These are phyloP conservation scores for Apogon talboti DNA, from an alignment of 2,797 vertebrate genomes.

Conservation along the genomic window DNA sequence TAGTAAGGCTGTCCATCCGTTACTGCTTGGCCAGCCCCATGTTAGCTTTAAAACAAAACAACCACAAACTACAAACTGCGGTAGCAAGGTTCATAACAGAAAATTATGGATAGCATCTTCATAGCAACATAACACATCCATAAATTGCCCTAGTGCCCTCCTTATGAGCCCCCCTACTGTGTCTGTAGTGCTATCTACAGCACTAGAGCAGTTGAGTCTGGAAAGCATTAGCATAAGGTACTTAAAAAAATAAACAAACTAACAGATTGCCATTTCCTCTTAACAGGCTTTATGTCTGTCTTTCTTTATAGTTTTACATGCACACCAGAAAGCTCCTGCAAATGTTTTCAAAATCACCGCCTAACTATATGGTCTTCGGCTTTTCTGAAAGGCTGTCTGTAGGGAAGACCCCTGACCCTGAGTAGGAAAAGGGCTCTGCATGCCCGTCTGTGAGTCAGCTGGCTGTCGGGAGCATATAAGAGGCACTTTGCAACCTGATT, in stretches of 20 bases:
- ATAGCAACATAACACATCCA: not conserved
- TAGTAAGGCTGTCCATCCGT: too few species aligned
- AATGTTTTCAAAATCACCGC: constrained; percentile 45
- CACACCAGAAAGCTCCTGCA: constrained; percentile 16
- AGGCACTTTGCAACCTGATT: constrained; percentile 60
- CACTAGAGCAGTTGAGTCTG: constrained; percentile 22
- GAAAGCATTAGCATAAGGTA: constrained; percentile 20
- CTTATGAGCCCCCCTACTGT: constrained; percentile 31
- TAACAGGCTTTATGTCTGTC: constrained; percentile 12
- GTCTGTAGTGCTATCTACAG: constrained; percentile 9
- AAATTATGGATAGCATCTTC: not conserved
- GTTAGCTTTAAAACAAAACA: constrained; percentile 1
- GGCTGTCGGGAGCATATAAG: constrained; percentile 45
- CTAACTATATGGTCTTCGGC: constrained; percentile 21
- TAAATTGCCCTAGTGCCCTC: constrained; percentile 12
- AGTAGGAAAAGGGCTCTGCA: constrained; percentile 34
- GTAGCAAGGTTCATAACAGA: not conserved
- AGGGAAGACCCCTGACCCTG: constrained; percentile 53
- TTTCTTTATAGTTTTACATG: constrained; percentile 23
- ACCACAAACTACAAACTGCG: not conserved
- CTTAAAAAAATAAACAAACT: constrained; percentile 31
- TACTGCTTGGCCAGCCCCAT: too few species aligned
- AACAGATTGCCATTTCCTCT: constrained; percentile 17
- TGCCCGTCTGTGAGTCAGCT: constrained; percentile 55
- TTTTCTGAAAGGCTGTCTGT: constrained; percentile 44